These are phyloP conservation scores for Protonibea diacanthus DNA, from an alignment of 2,797 vertebrate genomes.

Conservation along the genomic window DNA sequence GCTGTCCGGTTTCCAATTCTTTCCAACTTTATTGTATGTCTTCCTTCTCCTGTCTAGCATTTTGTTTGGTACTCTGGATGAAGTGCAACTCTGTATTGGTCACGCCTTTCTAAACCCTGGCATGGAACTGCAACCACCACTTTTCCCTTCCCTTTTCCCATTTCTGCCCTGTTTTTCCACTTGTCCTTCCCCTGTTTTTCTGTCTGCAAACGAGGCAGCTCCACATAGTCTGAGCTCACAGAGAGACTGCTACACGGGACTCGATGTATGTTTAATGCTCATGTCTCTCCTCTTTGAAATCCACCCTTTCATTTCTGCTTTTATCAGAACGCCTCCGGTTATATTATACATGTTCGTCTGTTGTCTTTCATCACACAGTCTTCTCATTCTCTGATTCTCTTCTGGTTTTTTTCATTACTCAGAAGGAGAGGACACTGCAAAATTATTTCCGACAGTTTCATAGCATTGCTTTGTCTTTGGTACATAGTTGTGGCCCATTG, in stretches of 20 bases:
- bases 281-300: conserved; percentile 50
- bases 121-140: conserved; percentile 60
- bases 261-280: conserved; percentile 48
- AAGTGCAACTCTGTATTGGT: conserved; percentile 51
- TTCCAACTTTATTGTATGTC: conserved; percentile 49
- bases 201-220: conserved; percentile 58
- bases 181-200: conserved; percentile 50
- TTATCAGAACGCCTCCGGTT: conserved; percentile 6
- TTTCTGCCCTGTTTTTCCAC: conserved; percentile 63
- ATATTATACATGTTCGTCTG: conserved; percentile 37
- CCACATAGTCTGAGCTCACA: conserved; percentile 41
- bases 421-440: conserved; percentile 34
- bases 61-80: conserved; percentile 58
- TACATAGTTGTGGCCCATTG: conserved; percentile 8
- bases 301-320: conserved; percentile 40
- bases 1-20: conserved; percentile 41
- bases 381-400: conserved; percentile 46
- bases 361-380: conserved; percentile 33
- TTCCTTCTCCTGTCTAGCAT: conserved; percentile 63
- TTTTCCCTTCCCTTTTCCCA: conserved; percentile 51
- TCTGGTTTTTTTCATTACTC: conserved; percentile 45
- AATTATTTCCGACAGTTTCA: conserved; percentile 14
- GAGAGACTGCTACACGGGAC: conserved; percentile 36
- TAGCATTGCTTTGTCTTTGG: conserved; percentile 22
- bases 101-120: conserved; percentile 53